Evolutionary conservation across 2,888 invertebrate genomes (phyloP), one percentile per base, ranked within the genome.

Genomic region (Drosophila subquinaria): DNA sequence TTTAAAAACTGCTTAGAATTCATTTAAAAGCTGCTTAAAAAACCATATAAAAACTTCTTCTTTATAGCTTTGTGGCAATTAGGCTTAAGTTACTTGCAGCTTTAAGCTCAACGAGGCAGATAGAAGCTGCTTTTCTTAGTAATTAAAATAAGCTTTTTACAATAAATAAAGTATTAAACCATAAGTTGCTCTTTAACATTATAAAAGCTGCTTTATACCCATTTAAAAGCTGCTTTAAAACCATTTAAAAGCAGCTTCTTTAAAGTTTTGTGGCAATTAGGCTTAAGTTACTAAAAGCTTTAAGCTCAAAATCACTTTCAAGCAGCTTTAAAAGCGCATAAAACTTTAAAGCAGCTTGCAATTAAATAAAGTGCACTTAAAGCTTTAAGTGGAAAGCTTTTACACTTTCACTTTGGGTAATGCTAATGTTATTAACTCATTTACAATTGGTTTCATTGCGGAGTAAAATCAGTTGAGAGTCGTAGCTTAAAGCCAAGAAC

Each of bases 401-500:
- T 15, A 52, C 0, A 10, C 17, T 15, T 11, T 17, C 10, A 0
- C 10, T 15, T 55, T 10, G 8, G 17, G 17, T 15, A 1, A 15
- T 47, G 8, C 35, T 45, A 43, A 73, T 55, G 50, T 59, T 36
- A 55, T 68, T 64, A 53, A 57, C 69, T 73, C 43, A 73, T 64
- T 73, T 56, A 42, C 43, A 53, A 52, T 33, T 62, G 40, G 9
- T 15, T 23, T 57, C 43, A 13, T 13, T 43, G 33, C 23, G 2
- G 9, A 2, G 3, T 6, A 30, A 38, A 42, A 33, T 51, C 20
- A 9, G 36, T 17, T 13, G 13, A 20, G 63, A 76, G 69, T 53
- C 55, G 60, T 50, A 30, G 42, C 79, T 65, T 62, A 38, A 65
- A 65, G 76, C 61, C 38, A 73, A n/a, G n/a, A n/a, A 69, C 36